phyloP scores from a whole-genome alignment of 2,888 invertebrate species.

The Alentia gelatinosa region DNA sequence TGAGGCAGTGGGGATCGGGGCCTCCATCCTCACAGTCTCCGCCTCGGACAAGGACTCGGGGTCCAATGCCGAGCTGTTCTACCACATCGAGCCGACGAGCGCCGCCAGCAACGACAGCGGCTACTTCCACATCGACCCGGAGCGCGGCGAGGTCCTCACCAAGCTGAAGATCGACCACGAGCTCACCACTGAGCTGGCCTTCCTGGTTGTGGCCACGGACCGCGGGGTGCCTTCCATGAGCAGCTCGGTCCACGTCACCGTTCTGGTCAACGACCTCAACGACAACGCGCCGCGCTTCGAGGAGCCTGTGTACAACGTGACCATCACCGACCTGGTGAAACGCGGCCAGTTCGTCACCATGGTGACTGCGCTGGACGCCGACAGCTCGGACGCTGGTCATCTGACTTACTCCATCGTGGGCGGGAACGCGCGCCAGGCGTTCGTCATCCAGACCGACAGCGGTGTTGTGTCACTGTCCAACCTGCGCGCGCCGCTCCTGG shows the following conservation, averaged over 20 bases:
- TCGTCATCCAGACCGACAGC: conserved; percentile 75
- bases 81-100: conserved; percentile 84
- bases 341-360: conserved; percentile 87
- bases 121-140: conserved; percentile 89
- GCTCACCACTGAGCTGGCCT: conserved; percentile 85
- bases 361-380: conserved; percentile 93
- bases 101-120: conserved; percentile 80
- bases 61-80: conserved; percentile 83
- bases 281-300: conserved; percentile 94
- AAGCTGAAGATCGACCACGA: conserved; percentile 79
- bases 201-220: conserved; percentile 90
- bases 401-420: conserved; percentile 91
- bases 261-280: conserved; percentile 92
- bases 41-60: conserved; percentile 78
- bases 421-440: conserved; percentile 85
- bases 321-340: conserved; percentile 59
- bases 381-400: conserved; percentile 88
- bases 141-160: conserved; percentile 89
- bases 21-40: conserved; percentile 74
- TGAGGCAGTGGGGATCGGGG: conserved; percentile 78
- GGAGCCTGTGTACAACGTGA: conserved; percentile 54
- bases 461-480: conserved; percentile 87
- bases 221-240: conserved; percentile 90
- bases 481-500: conserved; percentile 87
- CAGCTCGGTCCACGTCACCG: conserved; percentile 91